Conservation (phyloP, 2,797 vertebrate genomes). For the Takifugu ocellatus region DNA sequence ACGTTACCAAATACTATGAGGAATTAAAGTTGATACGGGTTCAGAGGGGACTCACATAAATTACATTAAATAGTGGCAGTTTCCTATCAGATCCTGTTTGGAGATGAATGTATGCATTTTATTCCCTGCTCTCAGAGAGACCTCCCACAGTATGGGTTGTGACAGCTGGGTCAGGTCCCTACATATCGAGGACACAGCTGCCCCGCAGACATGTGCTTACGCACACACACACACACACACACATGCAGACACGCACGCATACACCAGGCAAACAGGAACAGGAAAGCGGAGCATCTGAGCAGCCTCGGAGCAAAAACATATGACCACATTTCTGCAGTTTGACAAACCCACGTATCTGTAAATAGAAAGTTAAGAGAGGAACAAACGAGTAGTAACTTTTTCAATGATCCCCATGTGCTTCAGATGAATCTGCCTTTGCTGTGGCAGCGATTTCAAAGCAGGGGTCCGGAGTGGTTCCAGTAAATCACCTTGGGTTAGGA, state of each 20-base stretch:
- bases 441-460: neutral
- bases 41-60: constrained; percentile 47
- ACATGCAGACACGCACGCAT: constrained; percentile 26
- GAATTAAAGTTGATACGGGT: constrained; percentile 32
- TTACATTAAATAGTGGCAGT: constrained; percentile 53
- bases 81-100: constrained; percentile 60
- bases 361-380: constrained; percentile 33
- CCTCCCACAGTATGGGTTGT: constrained; percentile 64
- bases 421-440: neutral
- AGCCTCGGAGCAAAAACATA: constrained; percentile 49
- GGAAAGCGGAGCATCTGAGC: constrained; percentile 58
- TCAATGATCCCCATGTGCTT: constrained; percentile 15
- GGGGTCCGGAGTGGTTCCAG: neutral
- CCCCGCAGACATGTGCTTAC: constrained; percentile 69
- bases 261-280: constrained; percentile 58
- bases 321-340: constrained; percentile 41
- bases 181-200: constrained; percentile 80
- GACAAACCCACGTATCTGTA: constrained; percentile 29
- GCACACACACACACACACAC: constrained; percentile 16
- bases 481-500: neutral
- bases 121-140: constrained; percentile 56
- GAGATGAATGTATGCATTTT: constrained; percentile 53
- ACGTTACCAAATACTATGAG: constrained; percentile 12
- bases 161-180: constrained; percentile 82
- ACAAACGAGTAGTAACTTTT: constrained; percentile 17